phyloP scores from a whole-genome alignment of 2,888 invertebrate genomes.

The Agrochola lychnidis region DNA sequence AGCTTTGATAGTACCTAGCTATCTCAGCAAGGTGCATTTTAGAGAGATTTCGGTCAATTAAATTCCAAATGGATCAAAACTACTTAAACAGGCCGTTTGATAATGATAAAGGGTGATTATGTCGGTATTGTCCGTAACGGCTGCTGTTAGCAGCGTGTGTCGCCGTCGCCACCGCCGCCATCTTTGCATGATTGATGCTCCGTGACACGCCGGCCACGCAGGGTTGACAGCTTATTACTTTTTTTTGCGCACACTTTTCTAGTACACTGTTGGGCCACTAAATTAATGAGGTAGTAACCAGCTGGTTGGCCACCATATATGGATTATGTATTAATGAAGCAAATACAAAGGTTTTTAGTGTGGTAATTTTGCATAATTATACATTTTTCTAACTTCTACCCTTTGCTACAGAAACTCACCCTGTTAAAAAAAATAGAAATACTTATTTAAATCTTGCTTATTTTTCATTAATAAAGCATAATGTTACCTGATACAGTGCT shows the following conservation, averaged over 20 bases:
- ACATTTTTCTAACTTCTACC: not conserved
- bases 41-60: not conserved
- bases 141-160: constrained; percentile 39
- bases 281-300: not conserved
- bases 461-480: not conserved
- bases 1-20: too few species aligned
- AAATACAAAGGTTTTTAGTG: not conserved
- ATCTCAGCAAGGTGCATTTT: not conserved
- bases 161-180: constrained; percentile 65
- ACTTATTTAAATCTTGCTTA: too few species aligned
- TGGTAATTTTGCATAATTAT: not conserved
- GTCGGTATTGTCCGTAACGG: constrained; percentile 32
- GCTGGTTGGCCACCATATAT: too few species aligned
- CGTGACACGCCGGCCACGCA: constrained; percentile 63
- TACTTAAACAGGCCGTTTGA: not conserved
- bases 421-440: too few species aligned
- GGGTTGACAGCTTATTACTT: constrained; percentile 63
- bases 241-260: not conserved
- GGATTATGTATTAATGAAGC: not conserved
- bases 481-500: not conserved
- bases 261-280: not conserved
- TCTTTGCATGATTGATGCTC: constrained; percentile 81
- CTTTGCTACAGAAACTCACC: not conserved
- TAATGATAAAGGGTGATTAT: constrained; percentile 33
- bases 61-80: not conserved